These are phyloP conservation scores for Leuciscus waleckii DNA, from an alignment of 2,797 vertebrate genomes.

Conservation along the genomic window DNA sequence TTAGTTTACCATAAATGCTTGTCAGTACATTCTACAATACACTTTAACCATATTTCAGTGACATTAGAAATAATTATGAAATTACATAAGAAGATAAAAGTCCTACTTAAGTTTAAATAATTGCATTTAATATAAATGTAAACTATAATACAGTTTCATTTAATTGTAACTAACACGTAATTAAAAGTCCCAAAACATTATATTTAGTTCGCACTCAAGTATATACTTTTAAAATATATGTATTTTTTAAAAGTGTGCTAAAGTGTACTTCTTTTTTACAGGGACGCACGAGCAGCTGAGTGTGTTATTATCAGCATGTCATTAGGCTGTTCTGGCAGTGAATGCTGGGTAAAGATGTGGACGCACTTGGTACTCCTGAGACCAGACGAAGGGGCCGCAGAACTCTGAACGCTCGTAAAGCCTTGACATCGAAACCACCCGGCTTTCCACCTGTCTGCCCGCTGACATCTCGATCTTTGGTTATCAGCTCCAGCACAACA, in stretches of 20 bases:
- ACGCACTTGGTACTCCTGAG: constrained; percentile 99
- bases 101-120: background rate
- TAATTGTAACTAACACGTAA: no score
- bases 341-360: background rate
- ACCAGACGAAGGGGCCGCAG: constrained; percentile 96
- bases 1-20: background rate
- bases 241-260: background rate
- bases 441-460: constrained; percentile 91
- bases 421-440: constrained; percentile 97
- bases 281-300: background rate
- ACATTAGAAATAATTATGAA: background rate
- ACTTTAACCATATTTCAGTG: background rate
- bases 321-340: background rate
- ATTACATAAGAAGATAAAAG: background rate
- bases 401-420: constrained; percentile 96
- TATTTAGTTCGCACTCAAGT: background rate
- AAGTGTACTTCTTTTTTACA: background rate
- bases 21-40: background rate
- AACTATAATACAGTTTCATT: background rate
- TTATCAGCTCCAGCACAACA: constrained; percentile 97
- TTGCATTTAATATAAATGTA: background rate
- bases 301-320: background rate
- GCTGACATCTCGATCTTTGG: constrained; percentile 87
- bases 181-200: background rate
- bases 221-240: background rate